Conservation (phyloP, 2,113 vertebrate genomes). For the Nibea albiflora region DNA sequence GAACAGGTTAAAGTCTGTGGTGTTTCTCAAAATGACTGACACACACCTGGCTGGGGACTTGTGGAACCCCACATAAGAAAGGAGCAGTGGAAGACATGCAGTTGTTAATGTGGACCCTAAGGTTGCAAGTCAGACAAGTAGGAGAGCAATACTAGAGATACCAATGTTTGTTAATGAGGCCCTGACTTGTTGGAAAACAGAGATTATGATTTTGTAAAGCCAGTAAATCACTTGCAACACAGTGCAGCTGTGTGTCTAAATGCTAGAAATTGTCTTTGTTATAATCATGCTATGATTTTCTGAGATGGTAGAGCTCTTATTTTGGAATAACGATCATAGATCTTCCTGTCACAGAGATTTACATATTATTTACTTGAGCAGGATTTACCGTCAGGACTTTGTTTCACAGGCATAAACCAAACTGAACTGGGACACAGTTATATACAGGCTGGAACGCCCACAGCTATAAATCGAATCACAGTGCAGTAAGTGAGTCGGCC, state of each 20-base stretch:
- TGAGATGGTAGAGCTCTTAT: constrained; percentile 25
- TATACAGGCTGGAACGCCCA: constrained; percentile 59
- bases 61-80: too few species aligned
- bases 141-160: too few species aligned
- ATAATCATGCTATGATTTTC: constrained; percentile 10
- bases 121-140: too few species aligned
- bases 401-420: constrained; percentile 67
- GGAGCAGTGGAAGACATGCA: too few species aligned
- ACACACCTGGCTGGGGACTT: too few species aligned
- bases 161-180: not conserved
- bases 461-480: constrained; percentile 51
- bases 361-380: constrained; percentile 59
- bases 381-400: constrained; percentile 62
- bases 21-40: too few species aligned
- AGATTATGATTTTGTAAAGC: constrained; percentile 12
- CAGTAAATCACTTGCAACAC: not conserved
- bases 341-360: constrained; percentile 38
- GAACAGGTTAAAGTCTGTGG: too few species aligned
- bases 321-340: constrained; percentile 31
- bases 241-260: not conserved
- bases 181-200: not conserved
- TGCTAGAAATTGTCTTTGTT: constrained; percentile 3
- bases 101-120: too few species aligned
- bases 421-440: constrained; percentile 58
- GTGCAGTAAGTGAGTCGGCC: constrained; percentile 30